Evolutionary conservation across 2,113 vertebrate genomes (phyloP), one percentile per base, ranked within the genome.

Genomic region (Cromileptes altivelis): DNA sequence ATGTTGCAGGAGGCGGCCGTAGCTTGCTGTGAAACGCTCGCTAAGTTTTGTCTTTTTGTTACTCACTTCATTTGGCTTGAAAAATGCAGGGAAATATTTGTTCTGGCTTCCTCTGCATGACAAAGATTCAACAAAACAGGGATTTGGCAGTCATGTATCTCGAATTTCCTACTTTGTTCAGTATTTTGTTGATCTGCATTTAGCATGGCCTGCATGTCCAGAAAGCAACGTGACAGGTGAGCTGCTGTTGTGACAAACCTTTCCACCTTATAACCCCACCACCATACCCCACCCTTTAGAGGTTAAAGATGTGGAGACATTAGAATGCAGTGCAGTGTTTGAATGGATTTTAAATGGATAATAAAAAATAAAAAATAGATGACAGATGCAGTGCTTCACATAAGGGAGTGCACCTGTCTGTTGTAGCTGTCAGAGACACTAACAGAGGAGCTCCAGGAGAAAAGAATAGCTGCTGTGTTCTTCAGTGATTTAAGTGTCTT

Each of bases 1-100:
- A 67, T 85, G 83, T 67, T 87, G 61, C 69, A 81, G 89, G 75
- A 88, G 87, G 81, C 19, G 37, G 81, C 40, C 1, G 13, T 21
- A 70, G 78, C 79, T 70, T 17, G 49, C 71, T 67, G 74, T 69
- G 72, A 78, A 74, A 57, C 10, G 21, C 75, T 81, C 52, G 49
- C 14, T 67, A 70, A 63, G 42, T 77, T 88, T 79, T 61, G 15
- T 70, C 18, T 67, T 81, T 78, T 58, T 81, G 55, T 68, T 81
- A 52, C 58, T 86, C 30, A 69, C 65, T 82, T 75, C 78, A 56
- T 60, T 78, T 64, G 78, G 52, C 75, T 65, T 70, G 14, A 57
- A 81, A 77, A 76, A 52, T 18, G n/a, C 64, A 56, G 78, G 56
- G 55, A 84, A 37, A 69, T 18, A 12, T 81, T 84, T 75, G 69